phyloP scores from a whole-genome alignment of 1,140 invertebrate species.

The Megalopta genalis region DNA sequence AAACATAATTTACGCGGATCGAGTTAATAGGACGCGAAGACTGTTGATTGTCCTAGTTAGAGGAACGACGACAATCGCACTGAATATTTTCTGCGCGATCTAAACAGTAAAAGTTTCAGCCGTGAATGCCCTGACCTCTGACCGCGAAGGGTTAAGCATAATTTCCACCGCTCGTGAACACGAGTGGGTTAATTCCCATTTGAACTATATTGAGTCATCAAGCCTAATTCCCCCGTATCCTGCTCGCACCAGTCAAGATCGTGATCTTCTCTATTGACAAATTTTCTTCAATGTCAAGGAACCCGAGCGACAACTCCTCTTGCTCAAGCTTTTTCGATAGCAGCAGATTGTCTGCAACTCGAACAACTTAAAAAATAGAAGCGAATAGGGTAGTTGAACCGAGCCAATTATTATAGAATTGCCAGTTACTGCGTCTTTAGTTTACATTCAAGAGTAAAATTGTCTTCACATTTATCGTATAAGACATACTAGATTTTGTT shows the following conservation, averaged over 20 bases:
- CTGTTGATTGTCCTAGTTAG: conserved; percentile 12
- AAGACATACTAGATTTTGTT: no score
- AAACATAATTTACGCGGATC: background rate
- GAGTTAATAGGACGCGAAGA: background rate
- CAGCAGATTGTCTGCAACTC: background rate
- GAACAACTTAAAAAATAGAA: background rate
- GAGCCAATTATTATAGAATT: no score
- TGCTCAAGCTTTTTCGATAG: no score
- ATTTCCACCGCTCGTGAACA: conserved; percentile 39
- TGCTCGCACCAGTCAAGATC: conserved; percentile 13
- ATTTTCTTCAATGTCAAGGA: conserved; percentile 15
- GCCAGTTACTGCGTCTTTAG: no score
- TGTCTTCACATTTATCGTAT: no score
- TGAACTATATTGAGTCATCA: conserved; percentile 50
- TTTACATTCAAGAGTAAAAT: no score
- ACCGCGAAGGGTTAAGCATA: conserved; percentile 41
- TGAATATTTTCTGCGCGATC: conserved; percentile 17
- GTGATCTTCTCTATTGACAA: conserved; percentile 5
- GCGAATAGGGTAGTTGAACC: no score
- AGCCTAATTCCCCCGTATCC: conserved; percentile 47
- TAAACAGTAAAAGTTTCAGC: conserved; percentile 38
- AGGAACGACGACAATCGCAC: conserved; percentile 21
- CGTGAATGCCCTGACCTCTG: conserved; percentile 41
- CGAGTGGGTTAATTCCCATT: conserved; percentile 47
- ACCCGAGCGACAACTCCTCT: background rate